A percentile compares a stretch with the other conserved stretches of the same genome.
These are phyloP conservation scores for Botia kubotai DNA, from an alignment of 2,797 vertebrate genomes.

Conservation along the genomic window DNA sequence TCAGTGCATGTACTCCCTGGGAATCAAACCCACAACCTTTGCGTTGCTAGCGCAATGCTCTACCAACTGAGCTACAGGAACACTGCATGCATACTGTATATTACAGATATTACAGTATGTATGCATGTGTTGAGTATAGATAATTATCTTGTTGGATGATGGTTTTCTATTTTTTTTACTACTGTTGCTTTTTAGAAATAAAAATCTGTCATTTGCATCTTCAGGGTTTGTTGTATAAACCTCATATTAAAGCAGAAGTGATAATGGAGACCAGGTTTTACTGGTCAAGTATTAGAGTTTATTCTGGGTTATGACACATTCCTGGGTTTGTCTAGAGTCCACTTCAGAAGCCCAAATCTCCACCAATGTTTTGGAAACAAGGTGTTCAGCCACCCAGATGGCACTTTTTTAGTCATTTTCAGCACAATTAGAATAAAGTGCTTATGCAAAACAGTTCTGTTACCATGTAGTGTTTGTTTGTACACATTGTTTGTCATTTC, in stretches of 20 bases:
- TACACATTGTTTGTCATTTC: not conserved
- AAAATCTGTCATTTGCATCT: not conserved
- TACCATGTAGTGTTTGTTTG: not conserved
- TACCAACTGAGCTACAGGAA: no score
- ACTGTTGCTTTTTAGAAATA: no score
- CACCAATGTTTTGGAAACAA: not conserved
- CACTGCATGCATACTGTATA: no score
- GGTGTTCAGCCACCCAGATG: not conserved
- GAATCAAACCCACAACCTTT: no score
- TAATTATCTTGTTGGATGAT: no score
- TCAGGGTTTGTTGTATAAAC: not conserved
- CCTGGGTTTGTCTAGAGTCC: not conserved
- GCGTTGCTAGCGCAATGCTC: no score
- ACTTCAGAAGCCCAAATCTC: not conserved
- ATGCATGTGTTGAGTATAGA: no score
- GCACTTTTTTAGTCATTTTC: not conserved
- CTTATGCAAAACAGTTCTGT: not conserved
- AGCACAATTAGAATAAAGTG: not conserved
- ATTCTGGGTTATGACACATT: not conserved
- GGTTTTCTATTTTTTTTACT: no score
- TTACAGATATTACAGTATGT: no score
- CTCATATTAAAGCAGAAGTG: not conserved
- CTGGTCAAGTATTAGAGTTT: not conserved
- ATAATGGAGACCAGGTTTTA: not conserved
- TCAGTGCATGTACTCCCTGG: no score